These are phyloP conservation scores for Tilapia sparmanii DNA, from an alignment of 2,113 vertebrate species.

Conservation along the genomic window DNA sequence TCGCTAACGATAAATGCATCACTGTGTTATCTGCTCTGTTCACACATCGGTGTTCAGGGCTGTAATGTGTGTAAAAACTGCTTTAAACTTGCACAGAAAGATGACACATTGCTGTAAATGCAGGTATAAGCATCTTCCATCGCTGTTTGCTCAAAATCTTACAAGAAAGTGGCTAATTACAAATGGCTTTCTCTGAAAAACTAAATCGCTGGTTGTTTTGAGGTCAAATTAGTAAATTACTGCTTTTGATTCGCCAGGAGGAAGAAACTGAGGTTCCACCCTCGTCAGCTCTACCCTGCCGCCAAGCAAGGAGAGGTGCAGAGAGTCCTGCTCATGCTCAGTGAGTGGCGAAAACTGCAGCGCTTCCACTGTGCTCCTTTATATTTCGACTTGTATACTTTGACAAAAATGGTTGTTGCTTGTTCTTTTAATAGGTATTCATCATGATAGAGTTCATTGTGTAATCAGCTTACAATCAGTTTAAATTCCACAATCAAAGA, in stretches of 20 bases:
- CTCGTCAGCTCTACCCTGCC: slow-evolving; percentile 83
- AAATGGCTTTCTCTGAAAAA: background rate
- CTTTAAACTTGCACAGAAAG: background rate
- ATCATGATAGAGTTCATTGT: background rate
- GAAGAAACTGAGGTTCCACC: slow-evolving; percentile 91
- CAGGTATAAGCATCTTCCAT: background rate
- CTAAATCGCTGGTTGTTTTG: background rate
- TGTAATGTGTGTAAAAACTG: background rate
- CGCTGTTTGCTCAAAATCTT: background rate
- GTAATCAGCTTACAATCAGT: background rate
- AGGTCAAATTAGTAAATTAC: background rate
- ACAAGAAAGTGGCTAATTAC: background rate
- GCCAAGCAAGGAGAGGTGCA: slow-evolving; percentile 88
- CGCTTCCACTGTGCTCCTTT: background rate
- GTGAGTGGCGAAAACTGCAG: slow-evolving; percentile 65
- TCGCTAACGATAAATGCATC: background rate
- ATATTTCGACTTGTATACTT: background rate
- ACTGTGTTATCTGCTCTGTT: background rate
- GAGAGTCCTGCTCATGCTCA: slow-evolving; percentile 86
- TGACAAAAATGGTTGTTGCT: background rate
- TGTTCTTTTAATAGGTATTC: background rate
- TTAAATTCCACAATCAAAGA: background rate
- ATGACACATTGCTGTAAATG: background rate
- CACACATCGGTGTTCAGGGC: background rate
- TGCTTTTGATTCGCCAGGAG: slow-evolving; percentile 64